Conservation (phyloP, 2,113 vertebrate species). For the Sitta europaea region DNA sequence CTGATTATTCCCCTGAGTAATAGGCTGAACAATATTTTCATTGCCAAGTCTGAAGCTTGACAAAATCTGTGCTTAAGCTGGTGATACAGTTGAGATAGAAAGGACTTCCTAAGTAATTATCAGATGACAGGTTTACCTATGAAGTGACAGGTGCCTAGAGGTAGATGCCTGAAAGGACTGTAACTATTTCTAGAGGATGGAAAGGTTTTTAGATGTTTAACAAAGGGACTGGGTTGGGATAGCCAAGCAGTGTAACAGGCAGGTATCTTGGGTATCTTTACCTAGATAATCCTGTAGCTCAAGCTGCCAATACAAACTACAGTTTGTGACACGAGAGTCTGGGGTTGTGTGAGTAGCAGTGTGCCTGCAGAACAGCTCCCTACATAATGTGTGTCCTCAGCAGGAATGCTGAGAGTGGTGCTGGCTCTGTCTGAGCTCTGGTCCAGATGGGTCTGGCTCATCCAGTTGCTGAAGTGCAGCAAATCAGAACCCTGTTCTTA, state of each 20-base stretch:
- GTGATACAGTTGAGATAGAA: background rate
- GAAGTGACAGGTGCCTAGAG: background rate
- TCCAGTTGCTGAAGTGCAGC: background rate
- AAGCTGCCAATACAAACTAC: background rate
- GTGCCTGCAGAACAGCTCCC: background rate
- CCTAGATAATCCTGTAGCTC: background rate
- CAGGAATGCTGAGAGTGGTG: background rate
- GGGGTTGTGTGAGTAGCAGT: background rate
- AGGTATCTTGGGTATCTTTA: background rate
- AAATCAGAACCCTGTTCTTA: constrained; percentile 8
- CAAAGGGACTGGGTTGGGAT: background rate
- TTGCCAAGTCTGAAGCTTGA: background rate
- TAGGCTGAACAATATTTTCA: background rate
- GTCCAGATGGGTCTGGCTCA: constrained; percentile 12
- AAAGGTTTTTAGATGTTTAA: background rate
- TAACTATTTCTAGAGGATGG: background rate
- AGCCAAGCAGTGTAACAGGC: background rate
- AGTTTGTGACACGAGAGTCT: background rate
- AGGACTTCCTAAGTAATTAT: background rate
- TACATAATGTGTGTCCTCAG: background rate
- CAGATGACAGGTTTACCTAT: background rate
- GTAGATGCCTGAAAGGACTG: background rate
- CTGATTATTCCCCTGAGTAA: background rate
- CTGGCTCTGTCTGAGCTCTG: background rate
- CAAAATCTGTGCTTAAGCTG: background rate